A percentile compares a stretch with the other conserved stretches of the same genome.
phyloP scores from a whole-genome alignment of 2,113 vertebrate species.

The Glaucomys volans region DNA sequence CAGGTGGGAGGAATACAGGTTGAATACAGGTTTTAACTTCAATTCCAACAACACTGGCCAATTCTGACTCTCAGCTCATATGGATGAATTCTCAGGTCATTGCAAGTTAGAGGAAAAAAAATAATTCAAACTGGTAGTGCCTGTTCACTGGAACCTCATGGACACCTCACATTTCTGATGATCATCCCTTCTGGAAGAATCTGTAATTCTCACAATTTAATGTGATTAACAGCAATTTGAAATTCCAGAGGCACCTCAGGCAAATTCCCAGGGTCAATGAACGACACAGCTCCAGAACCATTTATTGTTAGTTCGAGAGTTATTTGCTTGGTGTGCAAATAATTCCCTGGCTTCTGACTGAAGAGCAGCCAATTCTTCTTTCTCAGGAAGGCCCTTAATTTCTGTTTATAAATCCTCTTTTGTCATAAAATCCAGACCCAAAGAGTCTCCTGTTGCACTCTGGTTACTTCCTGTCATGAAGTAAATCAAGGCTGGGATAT shows the following conservation, averaged over 20 bases:
- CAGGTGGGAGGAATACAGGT: background rate
- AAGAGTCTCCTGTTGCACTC: background rate
- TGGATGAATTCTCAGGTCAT: background rate
- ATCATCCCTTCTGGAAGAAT: slow-evolving; percentile 57
- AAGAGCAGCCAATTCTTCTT: slow-evolving; percentile 5
- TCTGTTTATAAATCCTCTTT: slow-evolving; percentile 67
- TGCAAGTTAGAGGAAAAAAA: background rate
- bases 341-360: slow-evolving; percentile 29
- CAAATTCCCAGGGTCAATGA: slow-evolving; percentile 49
- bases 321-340: slow-evolving; percentile 56
- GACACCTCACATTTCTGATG: slow-evolving; percentile 13
- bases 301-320: slow-evolving; percentile 35
- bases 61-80: background rate
- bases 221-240: slow-evolving; percentile 62
- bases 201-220: slow-evolving; percentile 25
- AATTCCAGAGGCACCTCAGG: slow-evolving; percentile 49
- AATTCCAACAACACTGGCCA: background rate
- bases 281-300: background rate
- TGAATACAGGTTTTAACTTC: background rate
- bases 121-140: background rate
- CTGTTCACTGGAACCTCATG: background rate
- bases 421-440: slow-evolving; percentile 24
- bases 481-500: background rate
- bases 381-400: slow-evolving; percentile 56
- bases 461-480: background rate